phyloP scores from a whole-genome alignment of 2,113 vertebrate species.

The Eptesicus fuscus region DNA sequence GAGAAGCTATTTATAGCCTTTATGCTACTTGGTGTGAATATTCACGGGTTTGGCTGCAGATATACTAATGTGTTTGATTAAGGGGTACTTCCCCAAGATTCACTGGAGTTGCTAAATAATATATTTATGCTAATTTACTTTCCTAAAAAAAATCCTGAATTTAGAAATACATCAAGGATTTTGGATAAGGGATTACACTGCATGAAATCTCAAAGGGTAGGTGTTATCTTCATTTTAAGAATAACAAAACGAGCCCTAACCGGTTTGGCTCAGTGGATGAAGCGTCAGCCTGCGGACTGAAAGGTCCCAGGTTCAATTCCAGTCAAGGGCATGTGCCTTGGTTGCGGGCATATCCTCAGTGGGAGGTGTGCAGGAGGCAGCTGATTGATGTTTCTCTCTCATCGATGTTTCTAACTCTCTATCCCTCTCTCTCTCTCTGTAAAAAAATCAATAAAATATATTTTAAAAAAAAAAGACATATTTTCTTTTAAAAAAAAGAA shows the following conservation, averaged over 20 bases:
- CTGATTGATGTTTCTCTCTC: too few relatives aligned
- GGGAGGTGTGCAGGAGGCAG: too few relatives aligned
- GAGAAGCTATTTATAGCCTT: slow-evolving; percentile 54
- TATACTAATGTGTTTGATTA: slow-evolving; percentile 48
- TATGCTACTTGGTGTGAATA: slow-evolving; percentile 16
- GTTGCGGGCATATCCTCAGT: too few relatives aligned
- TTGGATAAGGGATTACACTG: not conserved
- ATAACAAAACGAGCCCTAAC: not conserved
- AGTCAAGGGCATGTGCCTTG: too few relatives aligned
- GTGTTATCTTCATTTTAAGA: slow-evolving; percentile 9
- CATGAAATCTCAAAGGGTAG: not conserved
- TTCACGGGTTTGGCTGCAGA: slow-evolving; percentile 45
- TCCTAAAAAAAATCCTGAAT: not conserved
- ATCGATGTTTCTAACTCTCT: too few relatives aligned
- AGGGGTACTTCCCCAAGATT: not conserved
- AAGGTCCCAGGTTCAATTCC: too few relatives aligned
- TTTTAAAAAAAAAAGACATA: too few relatives aligned
- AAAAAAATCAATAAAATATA: too few relatives aligned
- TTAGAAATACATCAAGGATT: not conserved
- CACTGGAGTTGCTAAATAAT: not conserved
- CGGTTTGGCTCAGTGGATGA: too few relatives aligned
- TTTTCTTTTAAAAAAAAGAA: too few relatives aligned
- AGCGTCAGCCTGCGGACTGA: too few relatives aligned
- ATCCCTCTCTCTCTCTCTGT: too few relatives aligned
- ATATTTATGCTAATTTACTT: not conserved